These are phyloP conservation scores for Oscheius onirici DNA, from an alignment of 2,888 invertebrate species.

Conservation along the genomic window DNA sequence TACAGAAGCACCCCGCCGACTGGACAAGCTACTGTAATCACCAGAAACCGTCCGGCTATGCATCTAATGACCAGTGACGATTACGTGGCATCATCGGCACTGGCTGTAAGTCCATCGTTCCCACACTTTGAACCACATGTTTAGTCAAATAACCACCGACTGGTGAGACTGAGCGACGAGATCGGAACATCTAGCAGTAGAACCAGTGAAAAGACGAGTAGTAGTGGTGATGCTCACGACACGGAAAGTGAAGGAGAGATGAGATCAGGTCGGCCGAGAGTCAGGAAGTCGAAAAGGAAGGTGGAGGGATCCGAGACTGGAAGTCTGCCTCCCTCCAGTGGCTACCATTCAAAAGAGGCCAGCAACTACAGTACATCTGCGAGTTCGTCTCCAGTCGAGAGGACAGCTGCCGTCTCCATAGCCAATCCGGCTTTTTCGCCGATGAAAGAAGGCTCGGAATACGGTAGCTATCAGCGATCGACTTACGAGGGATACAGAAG, in stretches of 20 bases:
- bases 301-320: conserved; percentile 35
- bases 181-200: conserved; percentile 51
- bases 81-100: conserved; percentile 63
- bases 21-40: conserved; percentile 54
- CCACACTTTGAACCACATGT: background rate
- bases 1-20: conserved; percentile 56
- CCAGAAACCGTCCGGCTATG: conserved; percentile 46
- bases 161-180: conserved; percentile 43
- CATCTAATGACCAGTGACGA: conserved; percentile 63
- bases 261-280: conserved; percentile 28
- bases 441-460: conserved; percentile 31
- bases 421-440: conserved; percentile 54
- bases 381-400: conserved; percentile 48
- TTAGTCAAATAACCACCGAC: conserved; percentile 38
- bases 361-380: conserved; percentile 58
- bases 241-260: conserved; percentile 50
- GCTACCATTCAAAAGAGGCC: conserved; percentile 66
- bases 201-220: conserved; percentile 48
- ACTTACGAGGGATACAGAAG: conserved; percentile 25
- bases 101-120: conserved; percentile 31
- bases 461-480: conserved; percentile 24
- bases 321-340: conserved; percentile 60
- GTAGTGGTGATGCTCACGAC: conserved; percentile 49
- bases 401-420: conserved; percentile 46
- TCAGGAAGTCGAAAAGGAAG: conserved; percentile 40